phyloP scores from a whole-genome alignment of 2,888 invertebrate genomes.

The Zaprionus bogoriensis region DNA sequence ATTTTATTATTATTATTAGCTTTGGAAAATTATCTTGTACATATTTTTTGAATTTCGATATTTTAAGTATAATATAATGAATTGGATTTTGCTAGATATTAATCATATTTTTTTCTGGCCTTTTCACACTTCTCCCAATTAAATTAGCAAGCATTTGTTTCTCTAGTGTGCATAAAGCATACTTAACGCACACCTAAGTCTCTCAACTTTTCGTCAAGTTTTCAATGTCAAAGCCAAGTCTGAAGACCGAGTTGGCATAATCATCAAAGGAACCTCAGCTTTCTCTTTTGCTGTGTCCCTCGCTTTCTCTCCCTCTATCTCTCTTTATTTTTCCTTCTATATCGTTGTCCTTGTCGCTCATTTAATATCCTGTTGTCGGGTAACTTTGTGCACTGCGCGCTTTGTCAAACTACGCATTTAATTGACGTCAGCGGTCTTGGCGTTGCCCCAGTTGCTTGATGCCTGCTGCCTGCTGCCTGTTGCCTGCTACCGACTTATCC shows the following conservation, averaged over 20 bases:
- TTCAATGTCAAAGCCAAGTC: constrained; percentile 27
- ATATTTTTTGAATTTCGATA: no score
- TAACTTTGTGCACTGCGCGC: constrained; percentile 16
- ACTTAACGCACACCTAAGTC: not conserved
- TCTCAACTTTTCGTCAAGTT: not conserved
- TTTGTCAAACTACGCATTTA: constrained; percentile 55
- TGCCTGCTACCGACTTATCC: constrained; percentile 32
- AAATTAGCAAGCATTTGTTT: not conserved
- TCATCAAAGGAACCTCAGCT: constrained; percentile 43
- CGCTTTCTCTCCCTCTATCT: not conserved
- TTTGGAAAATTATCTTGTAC: no score
- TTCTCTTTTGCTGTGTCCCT: not conserved
- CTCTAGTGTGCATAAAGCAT: not conserved
- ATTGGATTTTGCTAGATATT: no score
- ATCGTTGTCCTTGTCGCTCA: no score
- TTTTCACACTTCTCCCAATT: not conserved
- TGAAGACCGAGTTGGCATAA: constrained; percentile 3
- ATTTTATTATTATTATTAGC: no score
- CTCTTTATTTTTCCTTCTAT: no score
- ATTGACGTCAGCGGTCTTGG: constrained; percentile 65
- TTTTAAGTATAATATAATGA: no score
- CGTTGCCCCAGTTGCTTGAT: not conserved
- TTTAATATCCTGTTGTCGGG: constrained; percentile 15
- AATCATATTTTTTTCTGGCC: not conserved
- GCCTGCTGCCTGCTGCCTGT: no score